phyloP scores from a whole-genome alignment of 2,113 vertebrate species.

The Cyprinus carpio region DNA sequence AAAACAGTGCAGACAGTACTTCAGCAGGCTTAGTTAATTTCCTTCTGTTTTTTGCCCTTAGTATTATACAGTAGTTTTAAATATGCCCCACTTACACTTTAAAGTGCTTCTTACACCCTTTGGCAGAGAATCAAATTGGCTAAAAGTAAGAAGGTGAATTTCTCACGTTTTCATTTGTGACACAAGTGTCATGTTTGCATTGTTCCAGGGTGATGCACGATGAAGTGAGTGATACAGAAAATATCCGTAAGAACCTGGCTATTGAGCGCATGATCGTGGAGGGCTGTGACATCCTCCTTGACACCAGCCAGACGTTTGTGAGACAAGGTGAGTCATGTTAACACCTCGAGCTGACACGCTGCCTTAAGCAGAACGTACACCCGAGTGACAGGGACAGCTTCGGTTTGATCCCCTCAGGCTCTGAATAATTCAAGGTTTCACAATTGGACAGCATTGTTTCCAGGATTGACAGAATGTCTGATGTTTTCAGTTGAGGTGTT shows the following conservation, averaged over 20 bases:
- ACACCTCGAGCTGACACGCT: background rate
- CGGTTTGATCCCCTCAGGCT: constrained; percentile 1
- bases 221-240: constrained; percentile 97
- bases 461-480: constrained; percentile 21
- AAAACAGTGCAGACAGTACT: background rate
- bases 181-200: constrained; percentile 77
- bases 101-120: background rate
- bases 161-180: constrained; percentile 55
- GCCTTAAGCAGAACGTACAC: background rate
- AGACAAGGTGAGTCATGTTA: constrained; percentile 84
- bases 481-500: constrained; percentile 14
- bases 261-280: constrained; percentile 97
- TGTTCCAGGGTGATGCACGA: constrained; percentile 92
- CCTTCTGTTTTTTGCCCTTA: background rate
- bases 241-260: constrained; percentile 96
- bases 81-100: constrained; percentile 67
- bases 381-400: background rate
- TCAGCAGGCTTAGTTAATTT: background rate
- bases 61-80: background rate
- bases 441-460: background rate
- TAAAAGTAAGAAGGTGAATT: background rate
- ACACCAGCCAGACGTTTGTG: constrained; percentile 96
- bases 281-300: constrained; percentile 91
- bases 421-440: constrained; percentile 27
- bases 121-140: background rate